These are phyloP conservation scores for Rhagoletis pomonella DNA, from an alignment of 1,140 invertebrate genomes.

Conservation along the genomic window DNA sequence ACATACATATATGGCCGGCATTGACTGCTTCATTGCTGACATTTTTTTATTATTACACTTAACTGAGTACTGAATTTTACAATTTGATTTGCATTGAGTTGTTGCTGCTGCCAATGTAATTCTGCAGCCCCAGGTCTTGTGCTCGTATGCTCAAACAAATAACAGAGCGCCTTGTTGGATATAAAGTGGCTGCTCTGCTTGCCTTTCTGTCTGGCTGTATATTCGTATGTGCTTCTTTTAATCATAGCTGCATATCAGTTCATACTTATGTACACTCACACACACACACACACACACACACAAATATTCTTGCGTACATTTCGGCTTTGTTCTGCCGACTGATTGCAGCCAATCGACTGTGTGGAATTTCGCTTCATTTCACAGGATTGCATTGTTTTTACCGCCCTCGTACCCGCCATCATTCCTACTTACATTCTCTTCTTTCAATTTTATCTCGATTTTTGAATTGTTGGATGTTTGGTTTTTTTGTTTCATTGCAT, in stretches of 20 bases:
- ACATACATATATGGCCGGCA: too few species aligned
- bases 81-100: slow-evolving; percentile 50
- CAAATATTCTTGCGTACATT: background rate
- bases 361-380: slow-evolving; percentile 49
- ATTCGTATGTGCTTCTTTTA: background rate
- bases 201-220: background rate
- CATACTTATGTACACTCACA: background rate
- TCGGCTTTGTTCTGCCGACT: slow-evolving; percentile 11
- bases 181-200: background rate
- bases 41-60: slow-evolving; percentile 47
- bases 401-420: background rate
- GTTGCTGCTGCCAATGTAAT: slow-evolving; percentile 41
- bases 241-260: background rate
- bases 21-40: background rate
- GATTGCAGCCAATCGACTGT: slow-evolving; percentile 18
- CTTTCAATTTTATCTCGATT: background rate
- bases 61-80: slow-evolving; percentile 29
- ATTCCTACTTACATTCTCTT: too few species aligned
- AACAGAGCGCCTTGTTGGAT: background rate
- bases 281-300: background rate
- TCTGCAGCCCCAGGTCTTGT: background rate
- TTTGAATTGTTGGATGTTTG: background rate
- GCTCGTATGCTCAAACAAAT: background rate
- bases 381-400: background rate
- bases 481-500: too few species aligned